Evolutionary conservation across 2,888 invertebrate genomes (phyloP), one percentile per base, ranked within the genome.

Genomic region (Balanococcus diminutus): DNA sequence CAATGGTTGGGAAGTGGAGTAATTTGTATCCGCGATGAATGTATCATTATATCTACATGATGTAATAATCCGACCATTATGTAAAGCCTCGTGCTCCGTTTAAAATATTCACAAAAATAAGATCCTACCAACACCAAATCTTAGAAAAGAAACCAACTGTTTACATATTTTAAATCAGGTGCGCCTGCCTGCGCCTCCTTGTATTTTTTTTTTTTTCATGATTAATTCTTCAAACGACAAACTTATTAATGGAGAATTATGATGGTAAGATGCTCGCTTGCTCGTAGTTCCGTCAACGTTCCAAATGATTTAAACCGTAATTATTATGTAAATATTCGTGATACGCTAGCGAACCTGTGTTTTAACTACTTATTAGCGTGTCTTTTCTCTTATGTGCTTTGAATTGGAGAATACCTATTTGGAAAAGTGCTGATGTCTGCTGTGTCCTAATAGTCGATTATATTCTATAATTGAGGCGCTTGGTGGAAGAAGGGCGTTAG

Each of bases 301-400:
- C 28, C 67, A 16, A 22, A 36, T 79, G 19, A 79, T 79, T 79
- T 19, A 79, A 79, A 79, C 75, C 9, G 31, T 79, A 79, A 79
- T 79, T 79, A 79, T 36, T 79, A 79, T 36, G 75, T 19, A 79
- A 36, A 79, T 79, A 79, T 31, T 79, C 75, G 36, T 79, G 75
- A 32, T 79, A 72, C 31, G 14, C 72, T 3, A 72, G 72, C 36
- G 75, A 79, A 36, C 19, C 8, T 16, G 25, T 67, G 67, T 79
- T 79, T 79, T 19, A 79, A 36, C 28, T 79, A 79, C 75, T 36
- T 36, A 79, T 79, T 79, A 79, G 36, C 36, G 36, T 36, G 72
- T 79, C 75, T 79, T n/a, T 79, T 79, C 75, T 79, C 75, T 79
- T 79, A 79, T 79, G 75, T 36, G 75, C 75, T 79, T 31, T 19